A percentile compares a stretch with the other conserved stretches of the same genome.
These are phyloP conservation scores for Gnatocerus cornutus DNA, from an alignment of 2,888 invertebrate species.

Conservation along the genomic window DNA sequence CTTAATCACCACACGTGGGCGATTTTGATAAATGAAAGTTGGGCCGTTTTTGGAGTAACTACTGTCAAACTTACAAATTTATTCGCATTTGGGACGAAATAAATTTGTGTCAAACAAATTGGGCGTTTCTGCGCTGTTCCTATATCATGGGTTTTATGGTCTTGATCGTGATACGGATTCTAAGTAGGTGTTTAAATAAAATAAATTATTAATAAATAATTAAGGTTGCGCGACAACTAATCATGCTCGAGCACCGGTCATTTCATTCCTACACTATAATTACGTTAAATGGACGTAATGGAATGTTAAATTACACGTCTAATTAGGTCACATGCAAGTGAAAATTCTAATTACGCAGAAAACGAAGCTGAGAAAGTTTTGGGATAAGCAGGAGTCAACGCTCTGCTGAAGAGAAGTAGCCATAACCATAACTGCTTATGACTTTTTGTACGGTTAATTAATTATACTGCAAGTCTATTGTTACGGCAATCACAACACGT, in stretches of 20 bases:
- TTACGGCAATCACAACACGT: constrained; percentile 1
- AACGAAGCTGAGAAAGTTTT: constrained; percentile 2
- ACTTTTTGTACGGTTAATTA: constrained; percentile 1
- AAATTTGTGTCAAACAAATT: constrained; percentile 30
- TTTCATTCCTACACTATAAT: neutral
- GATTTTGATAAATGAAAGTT: constrained; percentile 23
- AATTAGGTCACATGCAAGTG: neutral
- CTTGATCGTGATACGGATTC: constrained; percentile 21
- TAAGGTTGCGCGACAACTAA: constrained; percentile 2
- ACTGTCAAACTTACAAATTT: constrained; percentile 11
- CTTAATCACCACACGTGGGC: constrained; percentile 7
- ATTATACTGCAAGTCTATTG: constrained; percentile 3
- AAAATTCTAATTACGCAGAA: neutral
- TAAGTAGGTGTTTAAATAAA: constrained; percentile 3
- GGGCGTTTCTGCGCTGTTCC: constrained; percentile 18
- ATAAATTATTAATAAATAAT: neutral
- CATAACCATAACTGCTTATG: neutral
- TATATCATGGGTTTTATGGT: constrained; percentile 26
- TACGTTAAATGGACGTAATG: neutral
- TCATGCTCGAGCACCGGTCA: neutral
- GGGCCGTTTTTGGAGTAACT: constrained; percentile 8
- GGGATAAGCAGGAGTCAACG: constrained; percentile 3
- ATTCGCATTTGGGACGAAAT: neutral
- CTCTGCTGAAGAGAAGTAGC: neutral
- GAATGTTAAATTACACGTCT: neutral